These are phyloP conservation scores for Cricetomys ansorgei DNA, from an alignment of 2,113 vertebrate genomes.

Conservation along the genomic window DNA sequence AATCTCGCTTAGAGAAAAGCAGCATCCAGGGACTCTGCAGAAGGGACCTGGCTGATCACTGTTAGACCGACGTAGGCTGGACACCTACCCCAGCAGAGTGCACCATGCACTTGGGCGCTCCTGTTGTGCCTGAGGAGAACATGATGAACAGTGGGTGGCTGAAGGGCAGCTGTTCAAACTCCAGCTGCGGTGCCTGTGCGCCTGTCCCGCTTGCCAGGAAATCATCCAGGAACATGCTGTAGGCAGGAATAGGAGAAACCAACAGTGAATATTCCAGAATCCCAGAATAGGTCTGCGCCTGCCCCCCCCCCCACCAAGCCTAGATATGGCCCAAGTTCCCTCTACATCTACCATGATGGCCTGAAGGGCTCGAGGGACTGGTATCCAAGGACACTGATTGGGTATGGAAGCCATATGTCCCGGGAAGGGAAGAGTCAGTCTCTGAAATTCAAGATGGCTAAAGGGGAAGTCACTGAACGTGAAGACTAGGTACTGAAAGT, in stretches of 20 bases:
- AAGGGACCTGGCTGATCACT: no score
- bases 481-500: not conserved
- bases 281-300: accelerated
- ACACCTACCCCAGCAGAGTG: conserved; percentile 96
- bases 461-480: not conserved
- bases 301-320: no score
- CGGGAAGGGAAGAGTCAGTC: not conserved
- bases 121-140: conserved; percentile 98
- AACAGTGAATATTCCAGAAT: not conserved
- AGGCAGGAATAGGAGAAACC: not conserved
- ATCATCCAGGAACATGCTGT: conserved; percentile 94
- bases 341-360: not conserved
- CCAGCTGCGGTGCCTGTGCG: conserved; percentile 94
- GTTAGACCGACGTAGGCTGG: no score
- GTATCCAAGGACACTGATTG: not conserved
- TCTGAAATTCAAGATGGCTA: accelerated
- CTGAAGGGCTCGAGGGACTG: not conserved
- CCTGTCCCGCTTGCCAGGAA: conserved; percentile 91
- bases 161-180: conserved; percentile 98
- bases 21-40: not conserved
- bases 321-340: not conserved
- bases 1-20: not conserved
- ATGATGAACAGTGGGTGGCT: conserved; percentile 96
- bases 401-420: not conserved
- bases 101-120: conserved; percentile 98